Percentiles rank a stretch among this genome's conserved stretches.
Evolutionary conservation across 2,888 invertebrate genomes (phyloP).

Genomic region (Gryllus longicercus): DNA sequence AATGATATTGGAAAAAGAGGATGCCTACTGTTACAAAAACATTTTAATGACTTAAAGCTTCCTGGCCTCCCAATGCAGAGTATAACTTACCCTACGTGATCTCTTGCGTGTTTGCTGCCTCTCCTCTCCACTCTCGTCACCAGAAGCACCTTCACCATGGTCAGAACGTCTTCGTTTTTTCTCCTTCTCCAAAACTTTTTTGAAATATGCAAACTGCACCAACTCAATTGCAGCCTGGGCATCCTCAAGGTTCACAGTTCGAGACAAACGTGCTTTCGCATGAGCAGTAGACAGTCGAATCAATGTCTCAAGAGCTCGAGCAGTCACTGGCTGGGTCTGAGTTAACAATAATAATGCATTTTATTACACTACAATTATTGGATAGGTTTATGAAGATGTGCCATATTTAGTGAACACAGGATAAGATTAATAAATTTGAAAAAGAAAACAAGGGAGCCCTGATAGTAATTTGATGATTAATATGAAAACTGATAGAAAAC

Average conservation of each 20-base stretch:
- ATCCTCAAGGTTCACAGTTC: conserved; percentile 77
- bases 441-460: too few species aligned
- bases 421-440: too few species aligned
- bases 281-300: conserved; percentile 97
- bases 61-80: not conserved
- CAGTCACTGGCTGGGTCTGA: conserved; percentile 93
- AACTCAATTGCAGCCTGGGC: conserved; percentile 89
- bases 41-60: too few species aligned
- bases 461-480: too few species aligned
- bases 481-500: too few species aligned
- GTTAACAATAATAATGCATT: conserved; percentile 22
- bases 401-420: not conserved
- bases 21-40: too few species aligned
- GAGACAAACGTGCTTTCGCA: conserved; percentile 90
- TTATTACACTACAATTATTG: too few species aligned
- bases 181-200: conserved; percentile 81
- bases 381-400: not conserved
- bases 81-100: conserved; percentile 31
- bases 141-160: conserved; percentile 43
- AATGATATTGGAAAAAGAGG: too few species aligned
- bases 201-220: conserved; percentile 93
- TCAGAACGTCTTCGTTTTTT: conserved; percentile 62
- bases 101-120: conserved; percentile 46
- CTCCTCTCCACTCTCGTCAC: conserved; percentile 46
- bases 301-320: conserved; percentile 92